Base-by-base conservation (phyloP, 1,140 invertebrate genomes). In the Ceratina calcarata region DNA sequence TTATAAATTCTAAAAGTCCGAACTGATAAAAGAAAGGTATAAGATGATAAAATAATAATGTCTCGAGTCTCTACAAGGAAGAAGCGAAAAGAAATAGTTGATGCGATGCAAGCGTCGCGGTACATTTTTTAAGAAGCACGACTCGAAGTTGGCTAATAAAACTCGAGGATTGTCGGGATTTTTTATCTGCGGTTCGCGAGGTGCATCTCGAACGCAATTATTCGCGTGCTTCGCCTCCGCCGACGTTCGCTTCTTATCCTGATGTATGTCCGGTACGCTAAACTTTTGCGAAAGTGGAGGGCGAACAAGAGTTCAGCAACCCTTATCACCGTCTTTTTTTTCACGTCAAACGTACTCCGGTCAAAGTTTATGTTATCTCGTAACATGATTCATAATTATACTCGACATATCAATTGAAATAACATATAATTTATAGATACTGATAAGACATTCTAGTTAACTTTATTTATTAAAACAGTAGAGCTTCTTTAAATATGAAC, bases 131-230 rank as follows among this genome's bases (percentile, higher is more conserved):
- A 53, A 71, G 60, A 65, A 18, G 60, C 1, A 53, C 20, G 75
- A 53, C 58, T 45, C 51, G 71, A 85, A 85, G 64, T 85, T 85
- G 70, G 18, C 57, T 74, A 81, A 85, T 85, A 85, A 81, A 85
- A 84, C 78, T 78, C 12, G 24, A 18, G 55, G 64, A 62, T 64
- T 69, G 60, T 61, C 61, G 27, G 6, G 45, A 58, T 57, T 80
- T 85, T 85, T 85, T 85, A 85, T 85, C 82, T 85, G 22, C 55
- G 13, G 60, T 70, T 81, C 78, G 82, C 82, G 70, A 73, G 65
- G 55, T 62, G 72, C 82, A 70, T 62, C 67, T 60, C 55, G 72
- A 85, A 74, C 73, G 83, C 83, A 81, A 85, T 85, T 85, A 85
- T 84, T 85, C 83, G 64, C 74, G 65, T 81, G 65, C 77, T 84